Conservation (phyloP, 2,113 vertebrate genomes). For the Phyllostomus hastatus region DNA sequence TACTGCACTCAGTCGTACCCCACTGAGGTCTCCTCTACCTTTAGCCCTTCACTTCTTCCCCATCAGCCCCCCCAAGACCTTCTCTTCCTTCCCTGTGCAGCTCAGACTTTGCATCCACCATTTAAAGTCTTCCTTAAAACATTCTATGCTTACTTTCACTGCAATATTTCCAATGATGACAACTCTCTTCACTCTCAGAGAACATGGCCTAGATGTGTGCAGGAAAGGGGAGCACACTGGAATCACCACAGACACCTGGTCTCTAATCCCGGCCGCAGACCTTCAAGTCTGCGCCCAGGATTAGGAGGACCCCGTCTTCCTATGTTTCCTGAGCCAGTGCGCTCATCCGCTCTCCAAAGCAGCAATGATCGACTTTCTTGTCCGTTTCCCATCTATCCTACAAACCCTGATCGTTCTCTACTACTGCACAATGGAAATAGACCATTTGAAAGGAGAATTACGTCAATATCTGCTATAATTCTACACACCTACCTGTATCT, state of each 20-base stretch:
- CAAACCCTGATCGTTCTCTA: not conserved
- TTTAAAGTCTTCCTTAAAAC: not conserved
- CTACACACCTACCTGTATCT: not conserved
- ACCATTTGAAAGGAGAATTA: not conserved
- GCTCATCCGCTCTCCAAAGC: not conserved
- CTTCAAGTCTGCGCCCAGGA: not conserved
- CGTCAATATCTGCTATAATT: not conserved
- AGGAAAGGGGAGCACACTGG: not conserved
- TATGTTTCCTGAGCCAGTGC: not conserved
- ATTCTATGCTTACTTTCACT: not conserved
- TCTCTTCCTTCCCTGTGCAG: not conserved
- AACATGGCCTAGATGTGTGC: not conserved
- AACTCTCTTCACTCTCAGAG: not conserved
- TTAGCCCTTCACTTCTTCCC: not conserved
- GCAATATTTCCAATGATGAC: not conserved
- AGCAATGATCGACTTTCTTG: not conserved
- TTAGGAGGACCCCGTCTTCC: not conserved
- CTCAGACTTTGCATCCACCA: not conserved
- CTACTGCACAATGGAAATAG: not conserved
- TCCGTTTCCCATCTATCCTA: not conserved
- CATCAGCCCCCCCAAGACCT: not conserved
- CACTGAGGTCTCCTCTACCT: not conserved
- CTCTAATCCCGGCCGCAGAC: not conserved
- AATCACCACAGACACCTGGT: not conserved
- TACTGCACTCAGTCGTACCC: not conserved